Percentiles rank a stretch among this genome's conserved stretches.
phyloP scores from a whole-genome alignment of 35 echinoderm and acorn worm genomes.

The Hemicentrotus pulcherrimus region DNA sequence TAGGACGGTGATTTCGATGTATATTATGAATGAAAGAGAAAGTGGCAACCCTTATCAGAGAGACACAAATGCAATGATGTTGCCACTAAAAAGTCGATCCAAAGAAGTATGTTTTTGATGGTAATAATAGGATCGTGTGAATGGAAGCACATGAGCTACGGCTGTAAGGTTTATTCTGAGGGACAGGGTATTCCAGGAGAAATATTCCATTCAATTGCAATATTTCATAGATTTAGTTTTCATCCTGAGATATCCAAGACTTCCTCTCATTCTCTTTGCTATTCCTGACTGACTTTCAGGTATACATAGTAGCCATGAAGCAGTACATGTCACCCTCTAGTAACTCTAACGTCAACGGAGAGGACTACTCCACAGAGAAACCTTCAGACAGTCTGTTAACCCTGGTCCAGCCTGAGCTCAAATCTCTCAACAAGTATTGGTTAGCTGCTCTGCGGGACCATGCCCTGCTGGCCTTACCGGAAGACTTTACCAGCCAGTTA shows the following conservation, averaged over 20 bases:
- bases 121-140: too few species aligned
- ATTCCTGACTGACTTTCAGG: conserved; percentile 54
- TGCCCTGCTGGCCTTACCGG: conserved; percentile 81
- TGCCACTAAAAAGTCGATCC: too few species aligned
- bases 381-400: conserved; percentile 80
- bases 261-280: not conserved
- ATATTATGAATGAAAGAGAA: too few species aligned
- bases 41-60: too few species aligned
- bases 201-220: too few species aligned
- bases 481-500: conserved; percentile 87
- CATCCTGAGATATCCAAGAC: not conserved
- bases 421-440: conserved; percentile 90
- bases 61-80: too few species aligned
- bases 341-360: conserved; percentile 51
- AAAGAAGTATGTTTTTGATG: too few species aligned
- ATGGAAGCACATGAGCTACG: too few species aligned
- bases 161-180: too few species aligned
- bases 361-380: conserved; percentile 57
- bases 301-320: conserved; percentile 98
- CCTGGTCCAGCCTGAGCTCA: conserved; percentile 83
- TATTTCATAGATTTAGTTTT: too few species aligned
- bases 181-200: too few species aligned
- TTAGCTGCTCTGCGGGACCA: conserved; percentile 93
- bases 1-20: too few species aligned
- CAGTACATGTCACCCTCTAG: conserved; percentile 66